A percentile compares a stretch with the other conserved stretches of the same genome.
Evolutionary conservation across 2,113 vertebrate species (phyloP).

Genomic region (Cichladusa arquata): DNA sequence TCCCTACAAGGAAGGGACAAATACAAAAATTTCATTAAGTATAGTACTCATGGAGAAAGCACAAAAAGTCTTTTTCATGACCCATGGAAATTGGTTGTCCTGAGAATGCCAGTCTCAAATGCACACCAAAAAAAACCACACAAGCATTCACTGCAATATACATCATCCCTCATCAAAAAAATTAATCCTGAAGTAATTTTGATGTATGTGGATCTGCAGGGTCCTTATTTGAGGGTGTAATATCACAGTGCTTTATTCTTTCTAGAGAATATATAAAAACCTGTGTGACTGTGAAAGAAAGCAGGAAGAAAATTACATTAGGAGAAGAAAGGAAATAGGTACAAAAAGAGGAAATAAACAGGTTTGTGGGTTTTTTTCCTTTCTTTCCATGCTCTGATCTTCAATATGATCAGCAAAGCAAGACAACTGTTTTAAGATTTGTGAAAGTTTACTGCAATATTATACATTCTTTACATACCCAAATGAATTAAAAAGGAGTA

Average conservation of each 20-base stretch:
- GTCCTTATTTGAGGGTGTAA: neutral
- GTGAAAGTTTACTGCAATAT: accelerated
- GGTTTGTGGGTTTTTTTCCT: neutral
- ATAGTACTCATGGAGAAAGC: neutral
- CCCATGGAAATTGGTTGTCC: neutral
- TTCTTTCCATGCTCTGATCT: neutral
- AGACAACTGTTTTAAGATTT: neutral
- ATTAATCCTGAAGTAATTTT: neutral
- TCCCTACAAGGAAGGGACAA: neutral
- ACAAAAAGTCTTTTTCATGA: neutral
- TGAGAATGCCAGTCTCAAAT: neutral
- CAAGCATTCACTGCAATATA: neutral
- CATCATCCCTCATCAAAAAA: neutral
- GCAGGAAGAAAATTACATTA: neutral
- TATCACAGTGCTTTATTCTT: neutral
- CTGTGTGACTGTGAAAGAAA: neutral
- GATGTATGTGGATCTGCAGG: neutral
- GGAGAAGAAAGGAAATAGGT: neutral
- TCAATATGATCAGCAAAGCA: neutral
- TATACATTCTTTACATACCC: neutral
- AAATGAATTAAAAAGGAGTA: neutral
- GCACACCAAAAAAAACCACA: neutral
- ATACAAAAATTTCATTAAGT: neutral
- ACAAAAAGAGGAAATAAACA: neutral
- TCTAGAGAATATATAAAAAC: neutral